phyloP scores from a whole-genome alignment of 2,888 invertebrate genomes.

The Drosophila mayaguana region DNA sequence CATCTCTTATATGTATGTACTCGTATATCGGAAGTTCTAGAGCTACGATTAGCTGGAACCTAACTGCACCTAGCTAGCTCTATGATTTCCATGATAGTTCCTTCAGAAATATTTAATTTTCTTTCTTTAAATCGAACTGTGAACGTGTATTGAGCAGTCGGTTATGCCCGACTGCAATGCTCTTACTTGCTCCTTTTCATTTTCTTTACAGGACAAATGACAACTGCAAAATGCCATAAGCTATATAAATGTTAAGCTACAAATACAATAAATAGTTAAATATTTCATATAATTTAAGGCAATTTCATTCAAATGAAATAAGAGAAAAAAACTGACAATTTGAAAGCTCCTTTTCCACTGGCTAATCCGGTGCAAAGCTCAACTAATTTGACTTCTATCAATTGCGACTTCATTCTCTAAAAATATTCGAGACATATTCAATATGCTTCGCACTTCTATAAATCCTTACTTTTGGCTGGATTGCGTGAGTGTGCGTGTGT shows the following conservation, averaged over 20 bases:
- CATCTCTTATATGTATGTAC: neutral
- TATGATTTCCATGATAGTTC: neutral
- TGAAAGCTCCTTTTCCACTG: constrained; percentile 34
- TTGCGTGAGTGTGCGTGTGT: constrained; percentile 22
- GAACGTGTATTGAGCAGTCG: constrained; percentile 3
- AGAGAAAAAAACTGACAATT: constrained; percentile 22
- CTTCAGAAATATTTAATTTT: neutral
- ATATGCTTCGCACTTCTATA: constrained; percentile 30
- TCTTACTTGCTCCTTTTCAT: constrained; percentile 2
- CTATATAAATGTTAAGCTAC: constrained; percentile 64
- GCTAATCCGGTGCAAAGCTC: constrained; percentile 29
- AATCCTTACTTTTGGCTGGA: constrained; percentile 42
- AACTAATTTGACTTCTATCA: constrained; percentile 55
- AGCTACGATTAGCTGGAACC: neutral
- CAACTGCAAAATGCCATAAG: constrained; percentile 57
- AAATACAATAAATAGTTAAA: constrained; percentile 70
- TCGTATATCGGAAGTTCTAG: neutral
- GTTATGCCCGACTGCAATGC: neutral
- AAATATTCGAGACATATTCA: constrained; percentile 51
- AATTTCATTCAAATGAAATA: constrained; percentile 58
- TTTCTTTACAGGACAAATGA: constrained; percentile 50
- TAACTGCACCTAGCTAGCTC: no score
- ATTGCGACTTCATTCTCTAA: constrained; percentile 37
- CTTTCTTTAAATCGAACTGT: neutral
- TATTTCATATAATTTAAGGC: constrained; percentile 60